A percentile compares a stretch with the other conserved stretches of the same genome.
Conservation (phyloP, 1,140 invertebrate genomes). For the Diploscapter pachys region DNA sequence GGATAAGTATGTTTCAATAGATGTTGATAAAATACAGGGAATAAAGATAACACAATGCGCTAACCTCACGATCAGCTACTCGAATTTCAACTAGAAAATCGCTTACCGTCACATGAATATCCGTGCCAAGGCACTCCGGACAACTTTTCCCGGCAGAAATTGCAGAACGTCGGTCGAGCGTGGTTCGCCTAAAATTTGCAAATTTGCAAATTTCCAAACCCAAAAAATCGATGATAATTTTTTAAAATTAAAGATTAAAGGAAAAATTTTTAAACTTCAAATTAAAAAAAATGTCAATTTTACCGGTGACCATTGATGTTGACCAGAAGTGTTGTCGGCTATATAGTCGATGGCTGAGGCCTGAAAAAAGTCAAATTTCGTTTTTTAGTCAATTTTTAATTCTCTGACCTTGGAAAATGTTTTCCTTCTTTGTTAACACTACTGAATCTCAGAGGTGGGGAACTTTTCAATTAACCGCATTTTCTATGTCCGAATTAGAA, state of each 20-base stretch:
- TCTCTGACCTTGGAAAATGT: no score
- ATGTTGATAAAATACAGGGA: neutral
- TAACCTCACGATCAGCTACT: neutral
- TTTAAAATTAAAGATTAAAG: neutral
- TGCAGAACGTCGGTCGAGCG: slow-evolving; percentile 83
- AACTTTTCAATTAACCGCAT: no score
- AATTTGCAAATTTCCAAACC: neutral
- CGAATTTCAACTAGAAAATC: neutral
- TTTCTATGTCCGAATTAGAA: no score
- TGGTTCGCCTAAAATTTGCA: slow-evolving; percentile 12
- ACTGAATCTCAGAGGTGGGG: no score
- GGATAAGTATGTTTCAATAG: slow-evolving; percentile 20
- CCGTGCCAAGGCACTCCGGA: slow-evolving; percentile 88
- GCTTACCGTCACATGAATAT: slow-evolving; percentile 77
- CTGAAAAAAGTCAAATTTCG: no score
- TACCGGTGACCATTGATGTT: slow-evolving; percentile 19
- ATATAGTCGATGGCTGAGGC: neutral
- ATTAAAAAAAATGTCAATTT: neutral
- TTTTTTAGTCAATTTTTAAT: no score
- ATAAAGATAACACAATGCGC: slow-evolving; percentile 2
- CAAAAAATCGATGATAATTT: neutral
- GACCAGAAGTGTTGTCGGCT: slow-evolving; percentile 12
- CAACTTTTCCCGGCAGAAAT: slow-evolving; percentile 86
- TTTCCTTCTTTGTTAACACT: no score
- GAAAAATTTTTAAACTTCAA: neutral